These are phyloP conservation scores for Hyphantria cunea DNA, from an alignment of 1,140 invertebrate genomes.

Conservation along the genomic window DNA sequence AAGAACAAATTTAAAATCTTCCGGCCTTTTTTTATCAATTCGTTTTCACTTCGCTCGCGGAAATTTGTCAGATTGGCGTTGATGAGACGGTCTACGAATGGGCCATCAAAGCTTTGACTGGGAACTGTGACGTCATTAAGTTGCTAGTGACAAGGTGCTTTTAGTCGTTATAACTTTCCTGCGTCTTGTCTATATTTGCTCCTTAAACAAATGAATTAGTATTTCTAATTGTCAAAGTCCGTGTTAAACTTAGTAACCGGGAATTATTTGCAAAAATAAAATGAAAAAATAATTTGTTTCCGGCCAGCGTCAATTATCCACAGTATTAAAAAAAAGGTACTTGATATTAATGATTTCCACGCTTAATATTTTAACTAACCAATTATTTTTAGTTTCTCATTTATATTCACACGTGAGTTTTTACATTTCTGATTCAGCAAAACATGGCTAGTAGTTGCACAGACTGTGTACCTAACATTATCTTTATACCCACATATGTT, in stretches of 20 bases:
- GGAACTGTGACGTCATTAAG: conserved; percentile 9
- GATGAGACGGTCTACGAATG: conserved; percentile 1
- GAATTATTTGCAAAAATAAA: too few relatives aligned
- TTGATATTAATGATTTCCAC: too few relatives aligned
- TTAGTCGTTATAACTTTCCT: conserved; percentile 26
- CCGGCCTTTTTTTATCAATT: background rate
- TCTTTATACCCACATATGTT: too few relatives aligned
- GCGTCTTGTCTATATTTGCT: background rate
- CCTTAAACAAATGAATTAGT: conserved; percentile 12
- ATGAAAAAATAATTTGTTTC: too few relatives aligned
- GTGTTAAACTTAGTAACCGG: background rate
- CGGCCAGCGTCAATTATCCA: too few relatives aligned
- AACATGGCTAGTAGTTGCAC: too few relatives aligned
- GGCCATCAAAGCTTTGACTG: conserved; percentile 6
- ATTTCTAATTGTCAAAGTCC: conserved; percentile 21
- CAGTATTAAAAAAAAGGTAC: too few relatives aligned
- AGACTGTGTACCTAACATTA: background rate
- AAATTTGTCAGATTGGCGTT: conserved; percentile 11
- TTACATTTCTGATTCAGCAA: too few relatives aligned
- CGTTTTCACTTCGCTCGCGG: conserved; percentile 10
- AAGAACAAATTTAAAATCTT: too few relatives aligned
- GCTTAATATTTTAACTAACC: too few relatives aligned
- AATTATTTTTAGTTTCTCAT: too few relatives aligned
- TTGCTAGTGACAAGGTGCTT: conserved; percentile 4
- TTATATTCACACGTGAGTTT: too few relatives aligned